Conservation (phyloP, 2,797 vertebrate genomes). For the Ctenopoma multispine region DNA sequence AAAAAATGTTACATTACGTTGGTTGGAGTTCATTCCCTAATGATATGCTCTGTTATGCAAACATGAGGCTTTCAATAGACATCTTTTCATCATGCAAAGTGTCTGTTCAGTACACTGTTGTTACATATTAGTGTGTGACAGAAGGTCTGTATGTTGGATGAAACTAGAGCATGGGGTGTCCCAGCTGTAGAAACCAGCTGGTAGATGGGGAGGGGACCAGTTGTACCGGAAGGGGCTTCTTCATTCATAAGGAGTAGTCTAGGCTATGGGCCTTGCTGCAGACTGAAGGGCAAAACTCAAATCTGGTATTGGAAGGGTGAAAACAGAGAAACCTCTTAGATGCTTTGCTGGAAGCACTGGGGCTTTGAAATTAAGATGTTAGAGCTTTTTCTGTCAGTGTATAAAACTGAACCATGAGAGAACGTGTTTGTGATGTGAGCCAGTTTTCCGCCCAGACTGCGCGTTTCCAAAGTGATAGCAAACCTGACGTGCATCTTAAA, state of each 20-base stretch:
- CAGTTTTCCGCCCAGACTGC: slow-evolving; percentile 18
- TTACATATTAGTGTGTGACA: slow-evolving; percentile 64
- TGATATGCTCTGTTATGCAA: slow-evolving; percentile 24
- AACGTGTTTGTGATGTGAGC: slow-evolving; percentile 27
- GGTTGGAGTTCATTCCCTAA: slow-evolving; percentile 3
- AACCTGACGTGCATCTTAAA: slow-evolving; percentile 69
- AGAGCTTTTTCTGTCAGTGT: slow-evolving; percentile 1
- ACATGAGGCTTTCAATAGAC: slow-evolving; percentile 12
- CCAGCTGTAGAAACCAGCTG: slow-evolving; percentile 84
- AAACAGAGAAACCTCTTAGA: slow-evolving; percentile 9
- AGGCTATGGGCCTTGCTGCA: slow-evolving; percentile 40
- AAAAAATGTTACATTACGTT: slow-evolving; percentile 10
- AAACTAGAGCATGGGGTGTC: slow-evolving; percentile 77
- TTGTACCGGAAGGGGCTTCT: slow-evolving; percentile 72
- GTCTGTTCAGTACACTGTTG: slow-evolving; percentile 31
- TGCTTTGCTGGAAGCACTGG: neutral
- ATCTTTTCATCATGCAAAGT: slow-evolving; percentile 22
- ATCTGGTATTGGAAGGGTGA: slow-evolving; percentile 20
- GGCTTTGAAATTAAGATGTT: slow-evolving; percentile 22
- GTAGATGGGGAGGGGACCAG: slow-evolving; percentile 71
- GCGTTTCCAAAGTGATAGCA: slow-evolving; percentile 35
- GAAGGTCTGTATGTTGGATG: slow-evolving; percentile 79
- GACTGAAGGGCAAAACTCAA: slow-evolving; percentile 43
- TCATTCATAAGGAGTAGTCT: slow-evolving; percentile 69
- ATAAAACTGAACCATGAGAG: slow-evolving; percentile 14